Evolutionary conservation across 1,140 invertebrate species (phyloP), one percentile per base, ranked within the genome.

Genomic region (Dendrolimus punctatus): DNA sequence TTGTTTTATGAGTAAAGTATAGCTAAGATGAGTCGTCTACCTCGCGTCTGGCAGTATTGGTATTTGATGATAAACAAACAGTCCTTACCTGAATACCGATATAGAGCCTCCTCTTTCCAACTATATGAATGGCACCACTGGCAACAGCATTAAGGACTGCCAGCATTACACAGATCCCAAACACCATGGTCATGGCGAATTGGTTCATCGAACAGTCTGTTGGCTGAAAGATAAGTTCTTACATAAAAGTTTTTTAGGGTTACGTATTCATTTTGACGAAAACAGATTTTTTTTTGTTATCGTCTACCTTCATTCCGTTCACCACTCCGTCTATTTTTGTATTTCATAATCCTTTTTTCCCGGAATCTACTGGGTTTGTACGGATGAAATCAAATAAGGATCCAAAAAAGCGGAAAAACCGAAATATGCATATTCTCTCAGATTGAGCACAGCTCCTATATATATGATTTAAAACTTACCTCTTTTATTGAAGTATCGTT

Each of bases 161-260:
- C 4, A 83, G 53, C 6, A 73, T 43, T 2, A 73, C 7, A 38
- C 56, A 58, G 10, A 76, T 73, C 0, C 48, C 49, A 38, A 80
- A 76, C 5, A 85, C 75, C 46, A 74, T 58, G 0, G 62, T 60
- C 78, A 85, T 77, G 0, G 76, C 81, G 36, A 68, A 57, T n/a
- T 66, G 44, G 51, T 83, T 75, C 49, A 85, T 60, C 1, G 64
- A 39, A 43, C 72, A 75, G 9, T 53, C 53, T 46, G 46, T 60
- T 64, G 9, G 70, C 66, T 62, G 55, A 50, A 10, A 45, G 23
- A 6, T 45, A 45, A 6, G n/a, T 6, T 1, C 2, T n/a, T n/a
- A 6, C 6, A 10, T 9, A 6, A 9, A 45, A 6, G 2, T 42
- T 8, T 42, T 42, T 42, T 23, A 23, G 23, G 23, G 23, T 23